phyloP scores from a whole-genome alignment of 2,888 invertebrate species.

The Alloscopus bannaensis region DNA sequence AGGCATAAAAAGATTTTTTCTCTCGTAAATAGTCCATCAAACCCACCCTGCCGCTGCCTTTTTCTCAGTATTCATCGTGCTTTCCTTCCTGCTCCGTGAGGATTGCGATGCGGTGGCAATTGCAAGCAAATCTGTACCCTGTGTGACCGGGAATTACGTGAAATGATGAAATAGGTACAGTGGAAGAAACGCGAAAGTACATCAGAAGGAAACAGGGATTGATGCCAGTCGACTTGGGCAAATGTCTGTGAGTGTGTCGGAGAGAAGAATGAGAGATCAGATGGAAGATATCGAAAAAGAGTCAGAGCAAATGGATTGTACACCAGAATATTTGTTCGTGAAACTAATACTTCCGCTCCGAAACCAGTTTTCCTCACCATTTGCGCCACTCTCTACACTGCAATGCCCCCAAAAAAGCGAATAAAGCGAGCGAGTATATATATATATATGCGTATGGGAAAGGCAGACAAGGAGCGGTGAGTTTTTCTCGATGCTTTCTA shows the following conservation, averaged over 20 bases:
- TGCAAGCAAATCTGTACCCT: background rate
- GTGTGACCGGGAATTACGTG: background rate
- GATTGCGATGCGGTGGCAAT: background rate
- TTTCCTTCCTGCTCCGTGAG: background rate
- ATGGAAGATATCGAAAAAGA: conserved; percentile 36
- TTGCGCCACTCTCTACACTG: too few species aligned
- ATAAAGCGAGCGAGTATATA: too few species aligned
- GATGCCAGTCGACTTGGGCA: conserved; percentile 13
- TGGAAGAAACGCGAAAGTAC: conserved; percentile 20
- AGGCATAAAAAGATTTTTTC: conserved; percentile 18
- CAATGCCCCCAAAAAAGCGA: too few species aligned
- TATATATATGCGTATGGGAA: too few species aligned
- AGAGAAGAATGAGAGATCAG: conserved; percentile 31
- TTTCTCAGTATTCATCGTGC: background rate
- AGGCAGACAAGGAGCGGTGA: too few species aligned
- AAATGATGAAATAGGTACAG: conserved; percentile 38
- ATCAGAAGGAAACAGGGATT: conserved; percentile 42
- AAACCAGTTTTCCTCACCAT: background rate
- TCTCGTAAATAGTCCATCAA: conserved; percentile 30
- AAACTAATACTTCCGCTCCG: conserved; percentile 18
- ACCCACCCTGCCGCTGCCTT: conserved; percentile 16
- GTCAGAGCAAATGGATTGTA: conserved; percentile 45
- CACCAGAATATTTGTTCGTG: background rate
- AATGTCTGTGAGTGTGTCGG: conserved; percentile 5
- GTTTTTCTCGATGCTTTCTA: too few species aligned